These are phyloP conservation scores for Semibalanus balanoides DNA, from an alignment of 1,140 invertebrate species.

Conservation along the genomic window DNA sequence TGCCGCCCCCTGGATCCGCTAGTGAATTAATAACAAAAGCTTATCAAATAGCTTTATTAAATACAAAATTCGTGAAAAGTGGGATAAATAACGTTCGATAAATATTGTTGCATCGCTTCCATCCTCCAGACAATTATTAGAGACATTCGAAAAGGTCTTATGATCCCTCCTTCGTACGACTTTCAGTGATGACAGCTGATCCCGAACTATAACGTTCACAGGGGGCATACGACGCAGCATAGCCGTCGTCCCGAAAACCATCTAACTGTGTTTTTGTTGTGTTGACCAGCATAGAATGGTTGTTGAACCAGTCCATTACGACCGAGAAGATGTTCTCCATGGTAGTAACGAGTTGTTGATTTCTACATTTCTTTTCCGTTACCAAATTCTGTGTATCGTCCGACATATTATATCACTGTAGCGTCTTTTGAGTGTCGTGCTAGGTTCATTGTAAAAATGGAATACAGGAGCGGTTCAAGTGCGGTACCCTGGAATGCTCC, in stretches of 20 bases:
- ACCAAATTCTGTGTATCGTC: constrained; percentile 9
- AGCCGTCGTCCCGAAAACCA: constrained; percentile 7
- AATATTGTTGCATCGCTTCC: too few species aligned
- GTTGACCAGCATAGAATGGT: constrained; percentile 5
- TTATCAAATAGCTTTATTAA: too few species aligned
- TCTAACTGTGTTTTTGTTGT: constrained; percentile 10
- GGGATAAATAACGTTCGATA: too few species aligned
- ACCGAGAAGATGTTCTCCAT: not conserved
- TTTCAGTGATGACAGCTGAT: too few species aligned
- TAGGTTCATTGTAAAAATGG: constrained; percentile 7
- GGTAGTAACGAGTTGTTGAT: not conserved
- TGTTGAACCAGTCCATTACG: constrained; percentile 7
- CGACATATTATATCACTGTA: constrained; percentile 10
- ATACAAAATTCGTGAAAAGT: too few species aligned
- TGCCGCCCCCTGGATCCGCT: too few species aligned
- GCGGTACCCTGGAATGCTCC: not conserved
- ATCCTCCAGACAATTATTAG: too few species aligned
- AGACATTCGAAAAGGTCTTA: too few species aligned
- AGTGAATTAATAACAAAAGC: too few species aligned
- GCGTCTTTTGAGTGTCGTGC: not conserved
- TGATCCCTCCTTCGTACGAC: too few species aligned
- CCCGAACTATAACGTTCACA: not conserved
- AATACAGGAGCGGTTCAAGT: constrained; percentile 6
- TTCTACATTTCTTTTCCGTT: constrained; percentile 4
- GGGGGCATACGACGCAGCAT: constrained; percentile 7